phyloP scores from a whole-genome alignment of 92 coral and sea anemone genomes.

The Anthopleura xanthogrammica region DNA sequence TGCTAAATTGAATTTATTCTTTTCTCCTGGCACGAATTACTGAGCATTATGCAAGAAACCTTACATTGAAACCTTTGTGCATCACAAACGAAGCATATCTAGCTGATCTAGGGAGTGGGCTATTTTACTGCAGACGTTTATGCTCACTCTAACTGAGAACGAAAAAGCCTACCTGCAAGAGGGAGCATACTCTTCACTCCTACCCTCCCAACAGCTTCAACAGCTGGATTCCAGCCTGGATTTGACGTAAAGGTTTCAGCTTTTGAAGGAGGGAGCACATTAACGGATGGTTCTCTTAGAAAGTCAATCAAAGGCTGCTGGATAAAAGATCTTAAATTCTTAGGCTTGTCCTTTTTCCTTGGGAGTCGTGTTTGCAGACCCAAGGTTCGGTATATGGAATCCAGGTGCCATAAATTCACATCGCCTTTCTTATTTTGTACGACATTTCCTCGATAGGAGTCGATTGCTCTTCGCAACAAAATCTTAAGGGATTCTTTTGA shows the following conservation, averaged over 20 bases:
- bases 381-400: constrained; percentile 64
- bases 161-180: constrained; percentile 23
- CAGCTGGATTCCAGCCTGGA: constrained; percentile 71
- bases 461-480: constrained; percentile 47
- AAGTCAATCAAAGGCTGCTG: constrained; percentile 39
- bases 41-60: no score
- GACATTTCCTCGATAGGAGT: constrained; percentile 63
- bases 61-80: no score
- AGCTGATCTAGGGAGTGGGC: no score
- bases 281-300: constrained; percentile 45
- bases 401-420: constrained; percentile 66
- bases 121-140: neutral
- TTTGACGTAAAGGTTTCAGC: constrained; percentile 72
- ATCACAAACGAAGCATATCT: no score
- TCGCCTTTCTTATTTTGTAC: constrained; percentile 63
- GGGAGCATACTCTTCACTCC: constrained; percentile 80
- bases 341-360: constrained; percentile 10
- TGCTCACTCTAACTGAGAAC: no score
- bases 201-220: constrained; percentile 78
- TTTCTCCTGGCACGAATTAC: no score
- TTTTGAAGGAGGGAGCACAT: constrained; percentile 58
- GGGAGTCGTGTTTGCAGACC: constrained; percentile 77
- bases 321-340: constrained; percentile 30
- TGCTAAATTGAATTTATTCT: no score
- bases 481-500: constrained; percentile 7